A percentile compares a stretch with the other conserved stretches of the same genome.
Evolutionary conservation across 2,888 invertebrate species (phyloP).

Genomic region (Zygogramma bicolorata): DNA sequence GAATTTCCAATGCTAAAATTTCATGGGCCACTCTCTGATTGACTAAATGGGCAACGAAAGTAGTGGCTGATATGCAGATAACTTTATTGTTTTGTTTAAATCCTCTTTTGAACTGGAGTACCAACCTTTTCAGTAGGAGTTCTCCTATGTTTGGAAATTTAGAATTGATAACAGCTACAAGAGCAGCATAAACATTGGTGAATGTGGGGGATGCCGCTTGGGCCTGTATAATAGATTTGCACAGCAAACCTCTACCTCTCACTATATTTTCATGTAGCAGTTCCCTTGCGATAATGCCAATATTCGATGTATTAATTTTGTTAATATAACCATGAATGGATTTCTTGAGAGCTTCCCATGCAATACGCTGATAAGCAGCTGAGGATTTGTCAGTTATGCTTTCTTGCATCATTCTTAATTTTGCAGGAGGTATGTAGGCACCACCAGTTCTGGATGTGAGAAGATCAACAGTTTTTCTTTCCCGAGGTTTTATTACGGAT

Average conservation of each 20-base stretch:
- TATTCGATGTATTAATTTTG: constrained; percentile 96
- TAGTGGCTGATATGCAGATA: constrained; percentile 89
- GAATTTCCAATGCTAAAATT: constrained; percentile 91
- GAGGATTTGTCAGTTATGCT: constrained; percentile 97
- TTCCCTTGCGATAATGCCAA: constrained; percentile 91
- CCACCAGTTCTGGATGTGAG: constrained; percentile 89
- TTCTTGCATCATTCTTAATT: constrained; percentile 93
- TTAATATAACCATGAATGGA: constrained; percentile 98
- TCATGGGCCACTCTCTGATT: constrained; percentile 99
- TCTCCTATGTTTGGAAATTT: constrained; percentile 98
- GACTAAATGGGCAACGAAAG: constrained; percentile 96
- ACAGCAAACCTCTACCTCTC: constrained; percentile 92
- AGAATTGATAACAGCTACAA: constrained; percentile 96
- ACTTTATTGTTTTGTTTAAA: constrained; percentile 94
- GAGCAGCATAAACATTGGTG: constrained; percentile 95
- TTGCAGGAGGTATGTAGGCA: constrained; percentile 98
- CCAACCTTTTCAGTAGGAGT: constrained; percentile 87
- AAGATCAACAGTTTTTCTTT: constrained; percentile 73
- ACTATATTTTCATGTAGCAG: constrained; percentile 95
- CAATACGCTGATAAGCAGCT: constrained; percentile 92
- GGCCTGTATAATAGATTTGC: constrained; percentile 95
- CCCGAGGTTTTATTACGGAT: constrained; percentile 61
- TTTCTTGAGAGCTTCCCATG: constrained; percentile 99
- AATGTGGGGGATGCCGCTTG: constrained; percentile 98
- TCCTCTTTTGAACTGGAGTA: constrained; percentile 94